Evolutionary conservation across 1,140 invertebrate species (phyloP).

Genomic region (Cheumatopsyche charites): DNA sequence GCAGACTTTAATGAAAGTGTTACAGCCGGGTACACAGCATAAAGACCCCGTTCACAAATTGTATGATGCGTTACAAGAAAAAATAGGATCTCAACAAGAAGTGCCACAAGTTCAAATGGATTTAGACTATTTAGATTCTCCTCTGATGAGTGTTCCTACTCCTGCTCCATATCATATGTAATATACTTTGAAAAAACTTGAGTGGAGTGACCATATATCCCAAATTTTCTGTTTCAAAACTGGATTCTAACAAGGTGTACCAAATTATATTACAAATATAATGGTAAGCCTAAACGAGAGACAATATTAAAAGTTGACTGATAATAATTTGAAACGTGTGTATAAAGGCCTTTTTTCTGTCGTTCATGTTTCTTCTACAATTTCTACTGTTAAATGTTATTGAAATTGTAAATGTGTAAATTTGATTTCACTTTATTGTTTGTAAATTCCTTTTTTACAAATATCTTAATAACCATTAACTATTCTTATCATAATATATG

Average conservation of each 20-base stretch:
- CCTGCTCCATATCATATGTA: slow-evolving; percentile 72
- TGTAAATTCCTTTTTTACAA: neutral
- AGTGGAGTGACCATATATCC: too few species aligned
- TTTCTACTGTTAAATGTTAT: too few species aligned
- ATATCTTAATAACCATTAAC: neutral
- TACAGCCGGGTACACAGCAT: slow-evolving; percentile 83
- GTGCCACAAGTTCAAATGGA: slow-evolving; percentile 66
- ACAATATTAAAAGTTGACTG: too few species aligned
- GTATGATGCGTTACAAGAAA: slow-evolving; percentile 78
- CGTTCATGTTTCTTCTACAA: too few species aligned
- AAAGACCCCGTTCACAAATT: slow-evolving; percentile 84
- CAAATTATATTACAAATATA: too few species aligned
- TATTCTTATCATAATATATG: slow-evolving; percentile 7
- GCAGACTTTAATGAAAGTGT: slow-evolving; percentile 84
- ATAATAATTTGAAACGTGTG: too few species aligned
- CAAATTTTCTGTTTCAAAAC: too few species aligned
- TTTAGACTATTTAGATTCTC: slow-evolving; percentile 81
- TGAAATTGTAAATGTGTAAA: neutral
- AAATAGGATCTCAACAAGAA: slow-evolving; percentile 76
- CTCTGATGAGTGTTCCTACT: slow-evolving; percentile 83
- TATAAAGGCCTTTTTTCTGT: slow-evolving; percentile 41
- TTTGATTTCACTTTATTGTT: slow-evolving; percentile 9
- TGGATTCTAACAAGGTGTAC: too few species aligned
- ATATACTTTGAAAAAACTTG: too few species aligned
- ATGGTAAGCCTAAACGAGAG: too few species aligned